Percentiles rank a stretch among this genome's conserved stretches.
Evolutionary conservation across 2,888 invertebrate species (phyloP).

Genomic region (Lutraria lutraria): DNA sequence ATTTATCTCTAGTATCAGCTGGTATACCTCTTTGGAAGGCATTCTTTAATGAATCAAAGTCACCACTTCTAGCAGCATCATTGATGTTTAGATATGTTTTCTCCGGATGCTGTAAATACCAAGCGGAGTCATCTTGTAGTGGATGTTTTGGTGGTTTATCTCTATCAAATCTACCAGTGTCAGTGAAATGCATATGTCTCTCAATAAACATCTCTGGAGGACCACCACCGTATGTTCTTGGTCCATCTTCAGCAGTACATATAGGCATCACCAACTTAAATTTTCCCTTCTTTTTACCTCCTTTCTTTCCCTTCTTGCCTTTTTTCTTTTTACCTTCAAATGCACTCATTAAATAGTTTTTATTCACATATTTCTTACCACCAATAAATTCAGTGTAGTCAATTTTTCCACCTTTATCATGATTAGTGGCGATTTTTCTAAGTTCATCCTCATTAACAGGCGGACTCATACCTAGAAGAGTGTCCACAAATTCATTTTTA

Average conservation of each 20-base stretch:
- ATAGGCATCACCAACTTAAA: slow-evolving; percentile 86
- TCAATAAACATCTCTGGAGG: slow-evolving; percentile 85
- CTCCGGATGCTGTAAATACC: slow-evolving; percentile 86
- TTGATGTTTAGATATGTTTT: slow-evolving; percentile 85
- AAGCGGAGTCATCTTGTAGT: slow-evolving; percentile 86
- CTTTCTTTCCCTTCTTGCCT: slow-evolving; percentile 83
- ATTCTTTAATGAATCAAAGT: slow-evolving; percentile 84
- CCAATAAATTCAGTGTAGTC: slow-evolving; percentile 85
- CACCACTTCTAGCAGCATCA: slow-evolving; percentile 85
- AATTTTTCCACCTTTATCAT: slow-evolving; percentile 84
- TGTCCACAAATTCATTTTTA: slow-evolving; percentile 82
- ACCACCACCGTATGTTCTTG: slow-evolving; percentile 84
- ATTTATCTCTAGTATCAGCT: slow-evolving; percentile 86
- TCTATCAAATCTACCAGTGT: slow-evolving; percentile 85
- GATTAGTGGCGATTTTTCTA: slow-evolving; percentile 77
- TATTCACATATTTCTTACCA: slow-evolving; percentile 87
- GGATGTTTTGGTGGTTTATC: slow-evolving; percentile 86
- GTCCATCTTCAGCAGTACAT: slow-evolving; percentile 84
- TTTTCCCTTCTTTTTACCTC: slow-evolving; percentile 85
- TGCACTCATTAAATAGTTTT: slow-evolving; percentile 85
- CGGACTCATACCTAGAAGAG: slow-evolving; percentile 80
- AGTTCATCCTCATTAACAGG: slow-evolving; percentile 84
- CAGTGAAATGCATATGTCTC: slow-evolving; percentile 85
- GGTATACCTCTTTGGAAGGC: slow-evolving; percentile 82
- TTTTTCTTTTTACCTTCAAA: slow-evolving; percentile 87